These are phyloP conservation scores for Microcebus jonahi DNA, from an alignment of 2,113 vertebrate genomes.

Conservation along the genomic window DNA sequence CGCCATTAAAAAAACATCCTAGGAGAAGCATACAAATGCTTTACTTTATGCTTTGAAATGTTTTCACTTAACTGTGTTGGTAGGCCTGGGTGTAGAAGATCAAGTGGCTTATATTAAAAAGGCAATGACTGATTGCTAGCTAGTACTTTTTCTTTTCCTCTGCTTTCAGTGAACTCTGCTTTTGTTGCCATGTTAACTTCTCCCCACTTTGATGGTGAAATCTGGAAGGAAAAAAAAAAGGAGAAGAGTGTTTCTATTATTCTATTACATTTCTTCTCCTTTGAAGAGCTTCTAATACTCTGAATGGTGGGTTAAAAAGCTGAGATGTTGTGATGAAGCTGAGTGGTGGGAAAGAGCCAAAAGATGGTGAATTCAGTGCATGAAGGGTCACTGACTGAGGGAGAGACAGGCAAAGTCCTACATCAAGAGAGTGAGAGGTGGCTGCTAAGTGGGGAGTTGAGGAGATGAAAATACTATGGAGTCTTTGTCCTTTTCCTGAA, in stretches of 20 bases:
- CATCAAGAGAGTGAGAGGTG: conserved; percentile 36
- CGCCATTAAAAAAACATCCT: neutral
- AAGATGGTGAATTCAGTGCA: neutral
- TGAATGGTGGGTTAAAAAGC: conserved; percentile 47
- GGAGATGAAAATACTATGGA: neutral
- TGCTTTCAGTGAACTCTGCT: neutral
- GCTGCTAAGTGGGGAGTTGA: neutral
- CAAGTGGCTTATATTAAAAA: conserved; percentile 53
- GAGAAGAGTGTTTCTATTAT: conserved; percentile 11
- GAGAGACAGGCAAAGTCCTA: neutral
- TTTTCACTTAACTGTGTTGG: neutral
- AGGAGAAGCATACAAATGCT: neutral
- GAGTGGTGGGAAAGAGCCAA: conserved; percentile 17
- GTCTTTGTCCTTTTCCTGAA: conserved; percentile 40
- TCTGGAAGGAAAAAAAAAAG: neutral
- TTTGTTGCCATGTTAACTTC: conserved; percentile 55
- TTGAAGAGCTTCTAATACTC: conserved; percentile 34
- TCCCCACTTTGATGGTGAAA: conserved; percentile 22
- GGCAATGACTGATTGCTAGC: conserved; percentile 25
- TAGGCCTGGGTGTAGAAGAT: conserved; percentile 5
- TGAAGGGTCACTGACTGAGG: neutral
- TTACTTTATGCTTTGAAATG: conserved; percentile 6
- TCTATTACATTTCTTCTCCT: conserved; percentile 19
- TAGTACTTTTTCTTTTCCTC: conserved; percentile 51
- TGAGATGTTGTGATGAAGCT: conserved; percentile 44